Evolutionary conservation across 2,888 invertebrate genomes (phyloP).

Genomic region (Lymantria monacha): DNA sequence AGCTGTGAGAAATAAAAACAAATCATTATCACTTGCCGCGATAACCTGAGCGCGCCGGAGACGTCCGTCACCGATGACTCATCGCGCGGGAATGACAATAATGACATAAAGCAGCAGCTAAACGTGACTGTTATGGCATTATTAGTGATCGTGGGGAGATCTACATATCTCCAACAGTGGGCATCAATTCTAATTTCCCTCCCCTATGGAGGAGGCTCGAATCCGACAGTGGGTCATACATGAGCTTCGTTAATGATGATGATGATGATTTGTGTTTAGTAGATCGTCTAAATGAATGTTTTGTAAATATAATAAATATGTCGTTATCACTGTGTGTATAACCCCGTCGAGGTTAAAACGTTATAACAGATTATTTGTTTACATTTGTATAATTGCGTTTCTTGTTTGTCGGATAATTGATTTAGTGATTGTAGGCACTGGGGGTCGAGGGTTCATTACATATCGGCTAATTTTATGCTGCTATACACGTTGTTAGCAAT

Average conservation of each 20-base stretch:
- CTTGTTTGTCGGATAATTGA: slow-evolving; percentile 47
- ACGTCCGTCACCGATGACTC: slow-evolving; percentile 56
- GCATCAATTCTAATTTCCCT: too few relatives aligned
- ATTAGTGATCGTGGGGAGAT: too few relatives aligned
- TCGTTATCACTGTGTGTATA: slow-evolving; percentile 12
- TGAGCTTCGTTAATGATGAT: too few relatives aligned
- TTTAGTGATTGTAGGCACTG: slow-evolving; percentile 38
- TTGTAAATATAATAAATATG: background rate
- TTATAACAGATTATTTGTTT: slow-evolving; percentile 42
- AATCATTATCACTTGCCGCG: slow-evolving; percentile 48
- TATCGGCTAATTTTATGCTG: slow-evolving; percentile 14
- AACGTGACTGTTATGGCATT: too few relatives aligned
- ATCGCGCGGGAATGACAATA: slow-evolving; percentile 50
- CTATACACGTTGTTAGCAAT: background rate
- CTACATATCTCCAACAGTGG: too few relatives aligned
- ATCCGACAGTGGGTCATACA: too few relatives aligned
- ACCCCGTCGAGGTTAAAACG: slow-evolving; percentile 32
- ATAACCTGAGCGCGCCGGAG: slow-evolving; percentile 48
- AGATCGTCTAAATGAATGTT: slow-evolving; percentile 39
- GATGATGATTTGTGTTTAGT: too few relatives aligned
- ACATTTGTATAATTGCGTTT: slow-evolving; percentile 37
- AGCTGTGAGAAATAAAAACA: slow-evolving; percentile 56
- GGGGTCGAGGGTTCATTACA: slow-evolving; percentile 41
- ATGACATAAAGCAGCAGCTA: slow-evolving; percentile 29
- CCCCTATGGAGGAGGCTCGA: too few relatives aligned